Evolutionary conservation across 2,113 vertebrate genomes (phyloP), one percentile per base, ranked within the genome.

Genomic region (Perccottus glenii): DNA sequence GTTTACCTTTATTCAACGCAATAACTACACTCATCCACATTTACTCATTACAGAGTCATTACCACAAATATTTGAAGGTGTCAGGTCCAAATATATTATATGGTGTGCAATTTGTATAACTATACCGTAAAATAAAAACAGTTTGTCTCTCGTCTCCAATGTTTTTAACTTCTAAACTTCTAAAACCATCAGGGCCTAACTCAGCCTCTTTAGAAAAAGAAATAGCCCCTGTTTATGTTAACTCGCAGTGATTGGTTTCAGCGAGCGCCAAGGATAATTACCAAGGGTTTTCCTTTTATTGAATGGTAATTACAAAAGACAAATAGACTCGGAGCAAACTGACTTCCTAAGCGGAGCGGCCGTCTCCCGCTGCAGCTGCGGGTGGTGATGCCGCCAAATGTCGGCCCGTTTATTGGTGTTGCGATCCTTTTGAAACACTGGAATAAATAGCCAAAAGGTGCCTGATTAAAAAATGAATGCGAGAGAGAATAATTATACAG

Each of bases 271-370:
- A 1, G 69, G 73, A 69, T 87, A 89, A 90, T 87, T 88, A 82
- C 77, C 74, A 32, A 71, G 81, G 80, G 68, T 73, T 82, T 83
- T 73, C 75, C 74, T 85, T 46, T 81, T 86, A 83, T 89, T 78
- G 79, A 84, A 72, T 62, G 67, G 77, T 89, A 88, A 88, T 89
- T 89, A 88, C 81, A 68, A 83, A 89, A 90, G 84, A 89, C 87
- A 91, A 90, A 91, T 88, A 87, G 82, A 81, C 87, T 85, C 64
- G 16, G 32, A 85, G 84, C 70, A 33, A 10, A 74, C 63, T 32
- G 64, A 78, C 80, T 89, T 88, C 82, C 83, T 83, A 70, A 79
- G 66, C 66, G 53, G 73, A 83, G 79, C 77, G 36, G 48, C 72
- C 70, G 73, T 55, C 65, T 82, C 68, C 61, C 61, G 7, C 16